Evolutionary conservation across 2,888 invertebrate genomes (phyloP), one percentile per base, ranked within the genome.

Genomic region (Dryocosmus kuriphilus): DNA sequence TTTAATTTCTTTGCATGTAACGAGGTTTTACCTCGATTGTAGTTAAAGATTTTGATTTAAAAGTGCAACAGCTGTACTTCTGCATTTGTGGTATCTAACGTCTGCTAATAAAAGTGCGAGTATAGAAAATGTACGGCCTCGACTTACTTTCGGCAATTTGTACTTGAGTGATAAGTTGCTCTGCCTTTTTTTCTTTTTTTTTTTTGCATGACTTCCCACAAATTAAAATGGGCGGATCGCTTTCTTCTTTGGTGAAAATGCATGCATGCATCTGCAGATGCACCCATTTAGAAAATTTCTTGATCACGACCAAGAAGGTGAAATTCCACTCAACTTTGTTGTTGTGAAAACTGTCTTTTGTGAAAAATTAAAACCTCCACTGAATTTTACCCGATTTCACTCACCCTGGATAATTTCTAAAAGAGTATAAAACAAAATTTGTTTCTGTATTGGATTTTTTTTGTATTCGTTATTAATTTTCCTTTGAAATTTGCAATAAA

Each of bases 91-190:
- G 41, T 22, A 41, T 65, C 65, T 65, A 65, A 65, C 38, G 38
- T 41, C 65, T 24, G 16, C 80, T 83, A 83, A 86, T 80, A 80
- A 86, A 88, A 87, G 84, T 84, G 82, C 76, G 80, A 86, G 83
- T 83, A 35, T 35, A 84, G 85, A 86, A 86, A 83, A 82, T 79
- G 76, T 75, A 62, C 80, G 86, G 67, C 88, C 89, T 88, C 86
- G 88, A 85, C 87, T 88, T 83, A 88, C 86, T 87, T 88, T 85
- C 84, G 78, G 81, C 81, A 79, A 80, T 81, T 80, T 78, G 75
- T 80, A 78, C 80, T 75, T 78, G 73, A 79, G 27, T 75, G 67
- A 79, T 75, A 63, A 55, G 77, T 79, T 67, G 46, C 71, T 76
- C n/a, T 51, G 16, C 16, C 51, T n/a, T 19, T 51, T 51, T 19